Evolutionary conservation across 2,888 invertebrate species (phyloP), one percentile per base, ranked within the genome.

Genomic region (Agrypnus murinus): DNA sequence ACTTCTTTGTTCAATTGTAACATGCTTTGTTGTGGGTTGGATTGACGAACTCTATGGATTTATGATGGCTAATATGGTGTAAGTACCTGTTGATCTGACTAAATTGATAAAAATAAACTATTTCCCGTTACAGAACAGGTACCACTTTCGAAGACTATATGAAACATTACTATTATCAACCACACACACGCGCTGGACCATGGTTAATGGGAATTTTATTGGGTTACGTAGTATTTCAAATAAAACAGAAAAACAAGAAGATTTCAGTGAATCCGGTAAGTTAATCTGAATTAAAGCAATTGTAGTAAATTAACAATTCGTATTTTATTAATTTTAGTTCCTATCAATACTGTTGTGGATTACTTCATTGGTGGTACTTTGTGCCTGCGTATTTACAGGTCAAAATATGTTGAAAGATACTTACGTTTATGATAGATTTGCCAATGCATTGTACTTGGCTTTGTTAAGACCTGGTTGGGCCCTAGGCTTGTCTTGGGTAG

Each of bases 191-290:
- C 67, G 81, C 80, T 7, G 65, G 76, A 31, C 78, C 81, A 4
- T 83, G 81, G 81, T 66, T 82, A 12, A 77, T 82, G 5, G 83
- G 83, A 14, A 68, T 78, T 9, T 58, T 81, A 10, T 38, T 79
- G 15, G 83, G 83, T 6, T 81, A 79, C 48, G 19, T 75, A 8
- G 71, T 82, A 7, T 75, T 72, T 8, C 55, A 72, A 58, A 65
- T 77, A 10, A 77, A 74, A 60, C 40, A 74, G 12, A 12, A 19
- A 5, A 19, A 34, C 4, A 6, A 1, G 10, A 43, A 46, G 15
- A 19, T 65, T 5, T 1, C 10, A 10, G 15, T 46, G 4, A 65
- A 36, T 12, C 55, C 31, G 19, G n/a, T n/a, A n/a, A n/a, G n/a
- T n/a, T n/a, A n/a, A n/a, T n/a, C n/a, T n/a, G n/a, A n/a, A n/a